Percentiles rank a stretch among this genome's conserved stretches.
Evolutionary conservation across 2,888 invertebrate genomes (phyloP).

Genomic region (Trachelus troglodyta): DNA sequence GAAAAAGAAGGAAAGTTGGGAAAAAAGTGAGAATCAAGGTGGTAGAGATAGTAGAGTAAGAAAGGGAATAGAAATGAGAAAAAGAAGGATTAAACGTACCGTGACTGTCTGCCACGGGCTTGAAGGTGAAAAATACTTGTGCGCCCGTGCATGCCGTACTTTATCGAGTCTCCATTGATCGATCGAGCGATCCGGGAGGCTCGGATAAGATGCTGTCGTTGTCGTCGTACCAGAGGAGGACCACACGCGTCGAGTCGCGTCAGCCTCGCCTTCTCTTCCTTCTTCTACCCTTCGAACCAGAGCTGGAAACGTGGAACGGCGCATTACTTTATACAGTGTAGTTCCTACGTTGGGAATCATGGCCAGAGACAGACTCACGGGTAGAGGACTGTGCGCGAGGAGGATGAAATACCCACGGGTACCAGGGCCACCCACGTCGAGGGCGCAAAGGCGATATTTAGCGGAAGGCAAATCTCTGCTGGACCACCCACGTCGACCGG

Average conservation of each 20-base stretch:
- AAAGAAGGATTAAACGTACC: not conserved
- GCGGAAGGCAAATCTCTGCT: constrained; percentile 64
- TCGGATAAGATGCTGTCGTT: constrained; percentile 42
- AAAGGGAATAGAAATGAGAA: not conserved
- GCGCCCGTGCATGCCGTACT: constrained; percentile 42
- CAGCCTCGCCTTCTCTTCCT: constrained; percentile 24
- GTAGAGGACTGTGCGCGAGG: constrained; percentile 18
- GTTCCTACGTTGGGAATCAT: constrained; percentile 17
- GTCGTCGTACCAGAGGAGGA: constrained; percentile 46
- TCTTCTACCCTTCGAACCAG: constrained; percentile 4
- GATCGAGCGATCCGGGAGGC: constrained; percentile 52
- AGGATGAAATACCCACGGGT: constrained; percentile 33
- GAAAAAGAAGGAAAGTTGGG: not conserved
- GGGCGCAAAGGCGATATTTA: constrained; percentile 65
- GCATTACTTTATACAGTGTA: constrained; percentile 21
- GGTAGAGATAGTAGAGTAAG: not conserved
- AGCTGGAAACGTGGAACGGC: constrained; percentile 9
- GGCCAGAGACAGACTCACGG: constrained; percentile 7
- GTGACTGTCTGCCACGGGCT: not conserved
- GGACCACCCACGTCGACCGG: constrained; percentile 61
- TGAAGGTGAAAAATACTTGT: constrained; percentile 48
- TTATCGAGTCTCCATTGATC: constrained; percentile 41
- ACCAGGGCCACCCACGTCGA: constrained; percentile 61
- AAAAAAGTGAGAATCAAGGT: not conserved
- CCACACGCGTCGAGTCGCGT: constrained; percentile 52